phyloP scores from a whole-genome alignment of 1,140 invertebrate genomes.

The Bicyclus anynana region DNA sequence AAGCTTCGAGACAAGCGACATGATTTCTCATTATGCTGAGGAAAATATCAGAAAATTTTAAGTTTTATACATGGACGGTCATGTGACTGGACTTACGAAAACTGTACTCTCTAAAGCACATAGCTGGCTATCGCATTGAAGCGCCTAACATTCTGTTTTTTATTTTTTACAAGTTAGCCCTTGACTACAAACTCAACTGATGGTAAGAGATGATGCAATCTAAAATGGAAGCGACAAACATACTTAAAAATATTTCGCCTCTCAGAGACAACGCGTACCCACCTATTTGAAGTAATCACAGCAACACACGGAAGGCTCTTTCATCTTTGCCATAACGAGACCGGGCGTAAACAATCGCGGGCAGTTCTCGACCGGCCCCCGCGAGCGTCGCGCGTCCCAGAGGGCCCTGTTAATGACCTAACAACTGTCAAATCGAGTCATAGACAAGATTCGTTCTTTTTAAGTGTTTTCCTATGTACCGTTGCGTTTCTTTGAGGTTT shows the following conservation, averaged over 20 bases:
- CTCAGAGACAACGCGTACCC: background rate
- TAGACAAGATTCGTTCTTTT: slow-evolving; percentile 52
- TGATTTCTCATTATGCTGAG: no score
- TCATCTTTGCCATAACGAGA: slow-evolving; percentile 41
- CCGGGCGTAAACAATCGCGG: slow-evolving; percentile 67
- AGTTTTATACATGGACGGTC: no score
- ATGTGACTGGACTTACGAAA: no score
- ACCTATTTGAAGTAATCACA: background rate
- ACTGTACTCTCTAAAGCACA: no score
- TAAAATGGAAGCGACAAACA: no score
- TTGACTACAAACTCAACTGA: no score
- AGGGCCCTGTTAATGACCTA: slow-evolving; percentile 16
- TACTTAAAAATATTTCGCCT: background rate
- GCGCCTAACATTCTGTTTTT: no score
- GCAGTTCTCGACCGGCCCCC: slow-evolving; percentile 58
- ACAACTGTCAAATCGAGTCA: slow-evolving; percentile 20
- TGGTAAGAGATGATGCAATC: no score
- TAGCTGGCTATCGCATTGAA: no score
- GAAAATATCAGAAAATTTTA: no score
- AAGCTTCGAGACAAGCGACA: no score
- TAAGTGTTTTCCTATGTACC: slow-evolving; percentile 35
- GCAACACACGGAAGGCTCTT: slow-evolving; percentile 24
- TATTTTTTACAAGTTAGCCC: no score
- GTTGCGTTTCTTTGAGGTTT: slow-evolving; percentile 30
- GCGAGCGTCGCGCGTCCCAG: slow-evolving; percentile 44